Percentiles rank a stretch among this genome's conserved stretches.
Conservation (phyloP, 2,113 vertebrate species). For the Maccullochella peelii region DNA sequence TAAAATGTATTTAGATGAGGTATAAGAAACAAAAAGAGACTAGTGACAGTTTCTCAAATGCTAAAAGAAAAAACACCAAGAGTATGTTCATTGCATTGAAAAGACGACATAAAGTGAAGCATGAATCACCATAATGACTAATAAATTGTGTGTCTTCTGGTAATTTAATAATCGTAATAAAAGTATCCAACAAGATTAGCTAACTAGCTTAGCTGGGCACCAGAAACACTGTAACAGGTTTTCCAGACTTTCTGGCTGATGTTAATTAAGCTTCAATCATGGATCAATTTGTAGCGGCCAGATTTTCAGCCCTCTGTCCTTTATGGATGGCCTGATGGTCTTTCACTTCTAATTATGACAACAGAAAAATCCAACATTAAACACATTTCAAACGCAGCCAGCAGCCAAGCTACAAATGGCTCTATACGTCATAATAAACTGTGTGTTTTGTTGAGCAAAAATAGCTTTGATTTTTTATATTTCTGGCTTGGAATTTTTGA, state of each 20-base stretch:
- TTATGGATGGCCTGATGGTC: constrained; percentile 14
- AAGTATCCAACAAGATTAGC: constrained; percentile 44
- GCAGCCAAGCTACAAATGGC: constrained; percentile 11
- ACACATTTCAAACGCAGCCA: constrained; percentile 25
- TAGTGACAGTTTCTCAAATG: constrained; percentile 14
- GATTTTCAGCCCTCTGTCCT: constrained; percentile 54
- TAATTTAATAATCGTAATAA: constrained; percentile 35
- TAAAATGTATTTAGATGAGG: constrained; percentile 61
- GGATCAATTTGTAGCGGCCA: constrained; percentile 53
- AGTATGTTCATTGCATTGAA: not conserved
- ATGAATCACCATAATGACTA: constrained; percentile 18
- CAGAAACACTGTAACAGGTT: constrained; percentile 45
- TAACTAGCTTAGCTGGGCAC: constrained; percentile 27
- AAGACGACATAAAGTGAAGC: not conserved
- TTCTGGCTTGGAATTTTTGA: not conserved
- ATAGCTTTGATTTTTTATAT: not conserved
- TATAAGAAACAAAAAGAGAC: constrained; percentile 23
- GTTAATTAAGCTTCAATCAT: constrained; percentile 63
- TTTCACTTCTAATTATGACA: constrained; percentile 49
- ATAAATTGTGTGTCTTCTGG: constrained; percentile 14
- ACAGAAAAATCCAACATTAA: constrained; percentile 28
- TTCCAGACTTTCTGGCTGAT: constrained; percentile 43
- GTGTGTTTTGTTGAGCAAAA: constrained; percentile 28
- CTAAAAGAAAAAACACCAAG: constrained; percentile 29
- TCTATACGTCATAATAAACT: constrained; percentile 17